Base-by-base conservation (phyloP, 2,797 vertebrate genomes). In the Lophius americanus region DNA sequence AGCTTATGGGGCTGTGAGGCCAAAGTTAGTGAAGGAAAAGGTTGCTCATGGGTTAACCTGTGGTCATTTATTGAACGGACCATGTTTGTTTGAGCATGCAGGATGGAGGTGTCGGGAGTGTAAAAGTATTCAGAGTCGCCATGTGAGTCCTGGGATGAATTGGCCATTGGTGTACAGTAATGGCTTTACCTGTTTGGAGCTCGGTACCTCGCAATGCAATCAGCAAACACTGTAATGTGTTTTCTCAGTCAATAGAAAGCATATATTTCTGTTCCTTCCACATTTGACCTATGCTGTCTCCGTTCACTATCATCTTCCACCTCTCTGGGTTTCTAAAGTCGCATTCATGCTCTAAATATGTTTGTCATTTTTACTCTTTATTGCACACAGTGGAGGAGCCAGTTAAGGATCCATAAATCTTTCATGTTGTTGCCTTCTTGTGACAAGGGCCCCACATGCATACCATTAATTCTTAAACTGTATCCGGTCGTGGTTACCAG, bases 211-310 rank as follows among this genome's bases (percentile, higher is more conserved):
- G 61, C 64, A 59, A 2, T 57, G 36, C 56, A 65, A 68, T 82
- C 78, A 73, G 73, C 76, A 89, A 87, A 84, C 78, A 79, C 79
- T 41, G 41, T 59, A 60, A 70, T 66, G 38, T 84, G 82, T 90
- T 91, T 90, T 76, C 70, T 75, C 42, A 68, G 75, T 85, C 85
- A 86, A 89, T 83, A 84, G 59, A 61, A 66, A 64, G 57, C 37
- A 13, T 41, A 51, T 9, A 63, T 58, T 48, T 56, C 43, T 53
- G 60, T 64, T 67, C 23, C 59, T 47, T 8, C 46, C 47, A 8
- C 1, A 48, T 11, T 33, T 70, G 65, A 79, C 64, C 38, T 33
- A 12, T n/a, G 44, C 39, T 41, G 23, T 51, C 72, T 53, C 2
- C 37, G 65, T 14, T 76, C 47, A 38, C 14, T 42, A 79, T 74